Evolutionary conservation across 2,888 invertebrate species (phyloP).

Genomic region (Hololepta plana): DNA sequence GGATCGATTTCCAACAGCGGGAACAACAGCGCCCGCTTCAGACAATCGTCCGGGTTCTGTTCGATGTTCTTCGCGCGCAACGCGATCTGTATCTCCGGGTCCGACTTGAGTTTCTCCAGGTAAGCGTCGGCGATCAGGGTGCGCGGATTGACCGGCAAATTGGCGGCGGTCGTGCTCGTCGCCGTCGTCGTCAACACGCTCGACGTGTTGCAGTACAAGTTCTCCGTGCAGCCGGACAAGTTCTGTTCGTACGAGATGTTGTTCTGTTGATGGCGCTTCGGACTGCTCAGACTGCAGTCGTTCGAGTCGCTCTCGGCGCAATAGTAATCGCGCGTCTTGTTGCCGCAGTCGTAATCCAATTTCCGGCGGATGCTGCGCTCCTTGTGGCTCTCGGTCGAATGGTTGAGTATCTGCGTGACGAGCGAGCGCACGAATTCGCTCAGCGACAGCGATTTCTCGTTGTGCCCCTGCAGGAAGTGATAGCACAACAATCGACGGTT

Average conservation of each 20-base stretch:
- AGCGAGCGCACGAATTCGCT: constrained; percentile 71
- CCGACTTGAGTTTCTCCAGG: constrained; percentile 56
- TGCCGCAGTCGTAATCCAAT: constrained; percentile 17
- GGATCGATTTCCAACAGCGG: constrained; percentile 75
- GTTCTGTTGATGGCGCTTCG: constrained; percentile 3
- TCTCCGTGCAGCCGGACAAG: constrained; percentile 12
- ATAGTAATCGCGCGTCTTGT: constrained; percentile 5
- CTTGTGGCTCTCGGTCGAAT: constrained; percentile 34
- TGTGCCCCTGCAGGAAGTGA: constrained; percentile 76
- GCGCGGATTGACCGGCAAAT: constrained; percentile 35
- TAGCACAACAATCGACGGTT: constrained; percentile 68
- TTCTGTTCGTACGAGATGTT: constrained; percentile 10
- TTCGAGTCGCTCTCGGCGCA: constrained; percentile 9
- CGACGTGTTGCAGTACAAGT: constrained; percentile 21
- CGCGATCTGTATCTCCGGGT: constrained; percentile 67
- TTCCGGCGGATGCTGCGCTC: constrained; percentile 27
- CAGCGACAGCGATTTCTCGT: constrained; percentile 68
- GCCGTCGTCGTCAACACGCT: constrained; percentile 16
- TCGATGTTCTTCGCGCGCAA: constrained; percentile 67
- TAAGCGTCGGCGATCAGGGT: constrained; percentile 60
- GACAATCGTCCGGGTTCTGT: constrained; percentile 78
- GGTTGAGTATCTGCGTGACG: constrained; percentile 67
- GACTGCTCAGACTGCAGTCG: constrained; percentile 7
- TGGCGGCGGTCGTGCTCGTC: constrained; percentile 24
- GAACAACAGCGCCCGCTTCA: constrained; percentile 72